Base-by-base conservation (phyloP, 2,888 invertebrate genomes). In the Cosmorhoe ocellata region DNA sequence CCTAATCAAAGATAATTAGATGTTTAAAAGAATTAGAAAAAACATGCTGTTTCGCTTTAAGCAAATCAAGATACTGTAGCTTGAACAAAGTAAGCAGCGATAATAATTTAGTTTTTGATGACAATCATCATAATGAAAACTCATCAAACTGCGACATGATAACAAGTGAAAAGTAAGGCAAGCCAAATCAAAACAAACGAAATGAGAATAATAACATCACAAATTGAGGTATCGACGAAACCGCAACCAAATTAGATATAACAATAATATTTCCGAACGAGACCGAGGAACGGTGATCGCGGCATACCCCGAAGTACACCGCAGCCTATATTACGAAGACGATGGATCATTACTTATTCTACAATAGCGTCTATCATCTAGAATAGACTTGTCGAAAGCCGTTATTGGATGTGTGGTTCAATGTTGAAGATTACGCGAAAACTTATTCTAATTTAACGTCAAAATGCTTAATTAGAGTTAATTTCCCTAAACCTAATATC, bases 311-410 rank as follows among this genome's bases (percentile, higher is more conserved):
- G 61, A 59, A 58, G 58, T 56, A 60, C 58, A 63, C 58, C 62
- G 58, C 59, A 65, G 66, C 63, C 65, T 66, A 65, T 63, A 67
- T 64, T 61, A 58, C 63, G 62, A 59, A 60, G 58, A 48, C 46
- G 61, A 59, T 53, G 51, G 64, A 69, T 70, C 69, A 74, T 77
- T 78, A 79, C 71, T 75, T 71, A 76, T 69, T 63, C 67, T 59
- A 81, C 80, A 82, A 81, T 79, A 60, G 73, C 67, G 73, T 74
- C 81, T 79, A 79, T 79, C 79, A 77, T 75, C 73, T 69, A 67
- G 74, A 74, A 77, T 76, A 67, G 76, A 76, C 70, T 71, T 66
- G 71, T 72, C 67, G 71, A 73, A 71, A 72, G 74, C 81, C 79
- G 79, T 76, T 79, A 77, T 74, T 65, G 67, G 57, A 51, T 47